Evolutionary conservation across 1,140 invertebrate species (phyloP).

Genomic region (Zaprionus nigranus): DNA sequence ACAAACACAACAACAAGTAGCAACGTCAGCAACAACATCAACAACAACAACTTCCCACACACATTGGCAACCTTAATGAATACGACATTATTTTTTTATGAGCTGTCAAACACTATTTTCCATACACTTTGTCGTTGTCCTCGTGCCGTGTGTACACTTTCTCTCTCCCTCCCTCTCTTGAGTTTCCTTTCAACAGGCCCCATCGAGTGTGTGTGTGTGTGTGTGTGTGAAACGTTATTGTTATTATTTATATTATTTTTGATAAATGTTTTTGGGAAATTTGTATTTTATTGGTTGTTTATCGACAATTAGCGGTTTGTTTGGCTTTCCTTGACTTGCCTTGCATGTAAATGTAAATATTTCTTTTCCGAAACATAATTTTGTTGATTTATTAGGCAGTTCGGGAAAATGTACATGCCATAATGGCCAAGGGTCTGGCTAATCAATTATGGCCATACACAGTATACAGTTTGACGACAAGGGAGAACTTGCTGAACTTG

Average conservation of each 20-base stretch:
- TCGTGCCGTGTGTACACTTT: conserved; percentile 23
- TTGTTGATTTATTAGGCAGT: conserved; percentile 67
- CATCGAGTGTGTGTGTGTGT: conserved; percentile 34
- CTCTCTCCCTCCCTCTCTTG: background rate
- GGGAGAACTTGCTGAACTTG: background rate
- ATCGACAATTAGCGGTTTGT: conserved; percentile 83
- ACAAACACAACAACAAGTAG: conserved; percentile 20
- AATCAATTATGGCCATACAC: background rate
- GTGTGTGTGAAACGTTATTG: conserved; percentile 63
- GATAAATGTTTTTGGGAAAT: conserved; percentile 82
- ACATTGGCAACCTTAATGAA: conserved; percentile 73
- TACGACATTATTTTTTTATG: conserved; percentile 83
- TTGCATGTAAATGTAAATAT: conserved; percentile 68
- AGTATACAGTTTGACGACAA: background rate
- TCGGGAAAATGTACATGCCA: background rate
- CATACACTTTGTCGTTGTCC: conserved; percentile 64
- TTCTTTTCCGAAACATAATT: conserved; percentile 44
- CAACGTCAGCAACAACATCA: conserved; percentile 13
- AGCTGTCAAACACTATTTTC: conserved; percentile 83
- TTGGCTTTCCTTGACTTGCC: conserved; percentile 54
- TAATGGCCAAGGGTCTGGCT: conserved; percentile 1
- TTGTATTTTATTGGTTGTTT: conserved; percentile 83
- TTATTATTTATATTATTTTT: conserved; percentile 83
- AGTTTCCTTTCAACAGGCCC: conserved; percentile 67
- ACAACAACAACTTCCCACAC: conserved; percentile 41